A percentile compares a stretch with the other conserved stretches of the same genome.
Conservation (phyloP, 2,113 vertebrate genomes). For the Indicator indicator region DNA sequence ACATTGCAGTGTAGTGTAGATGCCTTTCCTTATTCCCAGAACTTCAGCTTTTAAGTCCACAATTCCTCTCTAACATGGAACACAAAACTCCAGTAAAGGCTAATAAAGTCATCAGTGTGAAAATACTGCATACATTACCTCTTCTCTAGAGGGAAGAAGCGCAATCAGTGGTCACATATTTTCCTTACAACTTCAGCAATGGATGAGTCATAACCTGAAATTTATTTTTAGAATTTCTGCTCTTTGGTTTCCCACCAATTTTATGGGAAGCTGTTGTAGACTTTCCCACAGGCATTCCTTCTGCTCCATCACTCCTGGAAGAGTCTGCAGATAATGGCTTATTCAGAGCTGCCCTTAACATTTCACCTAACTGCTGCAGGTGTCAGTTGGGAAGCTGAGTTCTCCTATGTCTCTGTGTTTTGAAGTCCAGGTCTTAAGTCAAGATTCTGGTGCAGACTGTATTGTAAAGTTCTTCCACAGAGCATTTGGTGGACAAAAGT, state of each 20-base stretch:
- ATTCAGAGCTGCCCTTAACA: background rate
- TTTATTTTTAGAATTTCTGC: slow-evolving; percentile 47
- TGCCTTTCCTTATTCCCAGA: background rate
- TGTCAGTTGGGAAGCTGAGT: background rate
- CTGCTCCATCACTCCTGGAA: background rate
- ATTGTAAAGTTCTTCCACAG: background rate
- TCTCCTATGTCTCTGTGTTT: background rate
- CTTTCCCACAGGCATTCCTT: slow-evolving; percentile 22
- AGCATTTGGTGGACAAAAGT: background rate
- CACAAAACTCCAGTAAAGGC: background rate
- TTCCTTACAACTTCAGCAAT: slow-evolving; percentile 49
- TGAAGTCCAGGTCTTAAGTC: background rate
- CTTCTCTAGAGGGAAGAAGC: slow-evolving; percentile 23
- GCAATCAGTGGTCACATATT: slow-evolving; percentile 7
- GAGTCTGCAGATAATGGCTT: background rate
- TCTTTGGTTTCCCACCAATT: slow-evolving; percentile 25
- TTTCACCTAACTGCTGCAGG: background rate
- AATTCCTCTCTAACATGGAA: background rate
- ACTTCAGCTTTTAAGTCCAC: background rate
- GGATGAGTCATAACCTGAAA: slow-evolving; percentile 24
- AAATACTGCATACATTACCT: background rate
- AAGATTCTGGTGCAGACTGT: background rate
- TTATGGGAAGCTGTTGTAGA: slow-evolving; percentile 1
- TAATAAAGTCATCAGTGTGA: background rate
- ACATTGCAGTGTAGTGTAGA: background rate